Base-by-base conservation (phyloP, 2,113 vertebrate genomes). In the Coptodon rendalli region DNA sequence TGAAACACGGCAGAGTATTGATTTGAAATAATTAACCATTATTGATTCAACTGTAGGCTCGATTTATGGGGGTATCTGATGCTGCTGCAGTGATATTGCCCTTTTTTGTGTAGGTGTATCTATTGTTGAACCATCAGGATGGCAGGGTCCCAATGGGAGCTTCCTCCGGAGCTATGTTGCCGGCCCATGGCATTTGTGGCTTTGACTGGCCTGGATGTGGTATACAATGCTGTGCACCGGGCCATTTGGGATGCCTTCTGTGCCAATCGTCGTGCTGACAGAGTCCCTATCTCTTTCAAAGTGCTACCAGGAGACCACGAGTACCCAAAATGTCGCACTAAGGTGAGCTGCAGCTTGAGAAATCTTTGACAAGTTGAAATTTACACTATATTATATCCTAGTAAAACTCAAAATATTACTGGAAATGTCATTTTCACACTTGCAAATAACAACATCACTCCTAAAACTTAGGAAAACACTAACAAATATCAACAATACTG, bases 161-260 rank as follows among this genome's bases (percentile, higher is more conserved):
- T 99, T 82, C 99, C 99, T 16, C 97, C 98, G n/a, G 99, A 99
- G 94, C 92, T 99, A 45, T 99, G 99, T 86, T 99, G 99, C 92
- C 97, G 99, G 54, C 99, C 99, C 14, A 98, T 99, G 98, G 98
- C 98, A 16, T 99, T 99, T 66, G 99, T 99, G 66, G 97, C 99
- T 3, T 95, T 99, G 4, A 99, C 98, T 0, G 99, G 99, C 53
- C 95, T 99, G 92, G 99, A 99, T 90, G 97, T 99, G 82, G 96
- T 98, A 7, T 99, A 97, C 87, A 99, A 99, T 82, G 99, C 99
- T 3, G 96, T 99, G 63, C 99, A 99, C 87, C 96, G 99, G 17
- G 98, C 99, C 53, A 98, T 99, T 56, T 99, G 99, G 98, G 99
- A 99, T 9, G 98, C 98, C 29, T 99, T 99, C 95, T 99, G 98